Conservation (phyloP, 2,113 vertebrate genomes). For the Oryzias melastigma region DNA sequence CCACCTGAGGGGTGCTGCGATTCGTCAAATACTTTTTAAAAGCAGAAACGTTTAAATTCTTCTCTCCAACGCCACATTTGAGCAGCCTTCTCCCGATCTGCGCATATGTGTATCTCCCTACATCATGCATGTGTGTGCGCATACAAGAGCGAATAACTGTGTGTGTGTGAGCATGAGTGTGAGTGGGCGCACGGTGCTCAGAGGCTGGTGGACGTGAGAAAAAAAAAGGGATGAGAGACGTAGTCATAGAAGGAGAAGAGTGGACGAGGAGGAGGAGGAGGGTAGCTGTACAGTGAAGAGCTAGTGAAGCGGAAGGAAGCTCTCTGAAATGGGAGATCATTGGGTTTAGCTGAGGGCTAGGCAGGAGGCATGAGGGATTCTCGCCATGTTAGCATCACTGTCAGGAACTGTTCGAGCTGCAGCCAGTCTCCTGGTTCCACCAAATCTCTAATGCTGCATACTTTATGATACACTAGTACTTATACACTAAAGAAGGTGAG, state of each 20-base stretch:
- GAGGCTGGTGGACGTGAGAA: slow-evolving; percentile 69
- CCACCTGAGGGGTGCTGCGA: slow-evolving; percentile 33
- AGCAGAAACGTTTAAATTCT: slow-evolving; percentile 36
- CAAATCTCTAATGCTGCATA: slow-evolving; percentile 36
- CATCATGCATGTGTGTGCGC: not conserved
- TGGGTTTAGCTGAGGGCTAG: slow-evolving; percentile 73
- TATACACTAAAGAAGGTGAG: slow-evolving; percentile 19
- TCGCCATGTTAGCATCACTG: slow-evolving; percentile 76
- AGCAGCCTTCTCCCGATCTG: slow-evolving; percentile 41
- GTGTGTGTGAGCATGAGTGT: slow-evolving; percentile 57
- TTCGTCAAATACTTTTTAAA: slow-evolving; percentile 14
- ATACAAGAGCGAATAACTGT: slow-evolving; percentile 18
- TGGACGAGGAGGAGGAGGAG: slow-evolving; percentile 47
- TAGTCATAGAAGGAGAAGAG: slow-evolving; percentile 50
- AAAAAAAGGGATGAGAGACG: slow-evolving; percentile 56
- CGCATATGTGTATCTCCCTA: slow-evolving; percentile 4
- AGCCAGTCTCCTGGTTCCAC: slow-evolving; percentile 55
- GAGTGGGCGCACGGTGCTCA: slow-evolving; percentile 69
- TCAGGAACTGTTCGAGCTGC: slow-evolving; percentile 56
- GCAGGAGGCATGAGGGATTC: slow-evolving; percentile 74
- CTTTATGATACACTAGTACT: slow-evolving; percentile 48
- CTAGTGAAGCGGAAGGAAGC: slow-evolving; percentile 75
- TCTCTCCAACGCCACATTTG: not conserved
- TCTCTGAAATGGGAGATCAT: slow-evolving; percentile 75
- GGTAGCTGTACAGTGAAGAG: slow-evolving; percentile 65